Evolutionary conservation across 2,113 vertebrate genomes (phyloP), one percentile per base, ranked within the genome.

Genomic region (Scalopus aquaticus): DNA sequence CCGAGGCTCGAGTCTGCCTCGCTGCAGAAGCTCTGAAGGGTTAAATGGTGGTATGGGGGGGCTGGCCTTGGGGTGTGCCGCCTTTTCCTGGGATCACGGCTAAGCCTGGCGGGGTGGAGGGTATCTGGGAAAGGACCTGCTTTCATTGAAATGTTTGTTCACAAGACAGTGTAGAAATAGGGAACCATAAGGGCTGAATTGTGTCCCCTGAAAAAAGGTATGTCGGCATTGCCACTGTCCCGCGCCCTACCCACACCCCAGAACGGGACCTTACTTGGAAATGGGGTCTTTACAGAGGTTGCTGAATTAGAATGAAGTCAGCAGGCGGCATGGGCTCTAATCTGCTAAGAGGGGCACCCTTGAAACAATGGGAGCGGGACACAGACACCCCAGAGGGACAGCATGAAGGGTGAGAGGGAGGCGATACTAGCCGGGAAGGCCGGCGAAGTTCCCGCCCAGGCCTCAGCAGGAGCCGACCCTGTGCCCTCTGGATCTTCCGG

Each of bases 301-400:
- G 82, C 10, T 24, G 9, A 72, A 8, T 56, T 12, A 49, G 35
- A n/a, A 46, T 16, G 32, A 19, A 13, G 35, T 9, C 65, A 15
- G 20, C 0, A 24, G 20, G 30, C 51, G 6, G 51, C 16, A 5
- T 4, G 56, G 24, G 6, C 65, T 16, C 54, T 73, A 0, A 19
- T 24, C 46, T 49, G 35, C 3, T 17, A 30, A 9, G 81, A 49
- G 16, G 35, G 16, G 16, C 26, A 28, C 56, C 86, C 28, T 56
- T 49, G 16, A 2, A 17, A 30, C 73, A 60, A 10, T 26, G 16
- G 84, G 67, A 67, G 44, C 28, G n/a, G 4, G 76, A 77, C 13
- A 35, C 7, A 12, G 39, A 58, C 19, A 6, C 0, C 3, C 6
- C 46, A 58, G 46, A 80, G 69, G 20, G 58, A 9, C 1, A 5